Percentiles rank a stretch among this genome's conserved stretches.
Conservation (phyloP, 1,140 invertebrate genomes). For the Chionoecetes opilio region DNA sequence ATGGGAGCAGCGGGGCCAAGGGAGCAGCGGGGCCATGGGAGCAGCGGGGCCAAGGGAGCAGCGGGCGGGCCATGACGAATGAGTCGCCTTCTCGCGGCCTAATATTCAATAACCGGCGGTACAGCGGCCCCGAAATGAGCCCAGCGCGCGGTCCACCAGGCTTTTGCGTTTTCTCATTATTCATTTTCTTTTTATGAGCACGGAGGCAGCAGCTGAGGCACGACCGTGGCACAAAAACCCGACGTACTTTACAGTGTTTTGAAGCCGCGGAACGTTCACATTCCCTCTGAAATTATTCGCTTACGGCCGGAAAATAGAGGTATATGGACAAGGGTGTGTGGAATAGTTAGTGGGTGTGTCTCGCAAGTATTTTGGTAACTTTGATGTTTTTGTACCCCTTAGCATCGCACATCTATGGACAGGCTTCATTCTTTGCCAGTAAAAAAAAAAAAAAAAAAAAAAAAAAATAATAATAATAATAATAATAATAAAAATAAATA, state of each 20-base stretch:
- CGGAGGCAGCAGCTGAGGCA: conserved; percentile 4
- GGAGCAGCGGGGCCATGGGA: too few relatives aligned
- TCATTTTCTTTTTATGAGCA: neutral
- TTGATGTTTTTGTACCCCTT: too few relatives aligned
- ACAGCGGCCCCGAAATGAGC: neutral
- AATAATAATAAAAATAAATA: too few relatives aligned
- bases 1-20: too few relatives aligned
- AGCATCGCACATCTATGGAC: too few relatives aligned
- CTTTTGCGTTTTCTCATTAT: neutral
- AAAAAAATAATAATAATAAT: too few relatives aligned
- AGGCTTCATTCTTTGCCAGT: too few relatives aligned
- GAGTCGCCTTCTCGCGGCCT: neutral
- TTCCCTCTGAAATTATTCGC: neutral
- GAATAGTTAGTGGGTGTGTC: neutral
- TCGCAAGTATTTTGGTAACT: too few relatives aligned
- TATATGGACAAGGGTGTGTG: neutral
- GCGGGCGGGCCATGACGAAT: neutral
- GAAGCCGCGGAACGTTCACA: neutral
- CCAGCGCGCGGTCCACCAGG: neutral
- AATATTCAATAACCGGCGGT: neutral
- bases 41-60: too few relatives aligned
- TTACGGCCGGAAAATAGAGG: neutral
- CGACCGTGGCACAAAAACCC: neutral
- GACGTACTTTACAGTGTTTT: neutral
- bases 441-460: neutral